These are phyloP conservation scores for Pleuronectes platessa DNA, from an alignment of 2,113 vertebrate species.

Conservation along the genomic window DNA sequence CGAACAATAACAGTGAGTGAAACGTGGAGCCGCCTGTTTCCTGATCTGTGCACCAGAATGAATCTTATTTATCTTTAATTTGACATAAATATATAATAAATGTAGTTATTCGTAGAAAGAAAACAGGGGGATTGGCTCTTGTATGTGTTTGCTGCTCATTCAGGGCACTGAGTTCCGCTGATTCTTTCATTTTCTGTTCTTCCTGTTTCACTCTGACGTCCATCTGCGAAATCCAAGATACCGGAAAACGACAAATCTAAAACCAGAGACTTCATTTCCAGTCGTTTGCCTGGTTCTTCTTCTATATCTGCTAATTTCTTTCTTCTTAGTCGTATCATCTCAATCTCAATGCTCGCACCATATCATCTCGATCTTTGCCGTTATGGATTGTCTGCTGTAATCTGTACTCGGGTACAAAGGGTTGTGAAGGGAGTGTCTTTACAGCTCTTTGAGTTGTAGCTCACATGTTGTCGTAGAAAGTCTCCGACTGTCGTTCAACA, in stretches of 20 bases:
- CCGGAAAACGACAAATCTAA: neutral
- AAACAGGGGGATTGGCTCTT: neutral
- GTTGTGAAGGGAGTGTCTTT: constrained; percentile 53
- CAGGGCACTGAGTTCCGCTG: neutral
- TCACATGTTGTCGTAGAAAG: too few species aligned
- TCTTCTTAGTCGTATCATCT: too few species aligned
- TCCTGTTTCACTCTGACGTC: too few species aligned
- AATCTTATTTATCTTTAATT: too few species aligned
- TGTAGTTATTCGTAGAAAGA: too few species aligned
- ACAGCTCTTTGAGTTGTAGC: neutral
- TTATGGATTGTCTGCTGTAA: constrained; percentile 19
- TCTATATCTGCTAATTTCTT: too few species aligned
- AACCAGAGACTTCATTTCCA: too few species aligned
- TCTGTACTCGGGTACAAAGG: constrained; percentile 46
- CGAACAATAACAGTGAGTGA: neutral
- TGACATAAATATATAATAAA: too few species aligned
- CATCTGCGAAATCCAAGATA: neutral
- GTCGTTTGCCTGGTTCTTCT: too few species aligned
- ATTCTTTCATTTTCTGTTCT: neutral
- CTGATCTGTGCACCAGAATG: neutral
- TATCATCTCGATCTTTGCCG: constrained; percentile 9
- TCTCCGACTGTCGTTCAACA: too few species aligned
- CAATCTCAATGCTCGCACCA: neutral
- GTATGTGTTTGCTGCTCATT: too few species aligned
- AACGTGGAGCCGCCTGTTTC: neutral